Percentiles rank a stretch among this genome's conserved stretches.
Evolutionary conservation across 2,113 vertebrate species (phyloP).

Genomic region (Phrynosoma platyrhinos): DNA sequence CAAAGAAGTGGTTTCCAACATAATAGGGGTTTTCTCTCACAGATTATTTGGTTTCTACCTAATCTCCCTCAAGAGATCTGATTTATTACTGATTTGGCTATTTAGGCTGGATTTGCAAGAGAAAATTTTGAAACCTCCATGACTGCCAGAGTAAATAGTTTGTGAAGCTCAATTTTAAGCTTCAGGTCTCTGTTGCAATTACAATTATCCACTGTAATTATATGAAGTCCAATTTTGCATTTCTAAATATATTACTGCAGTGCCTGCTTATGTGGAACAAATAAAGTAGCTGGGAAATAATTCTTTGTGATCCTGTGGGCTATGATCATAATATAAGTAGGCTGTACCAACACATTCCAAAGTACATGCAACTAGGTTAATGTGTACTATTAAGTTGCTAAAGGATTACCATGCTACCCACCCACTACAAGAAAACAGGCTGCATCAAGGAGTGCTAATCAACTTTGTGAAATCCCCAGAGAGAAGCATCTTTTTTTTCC

Average conservation of each 20-base stretch:
- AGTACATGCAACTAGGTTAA: constrained; percentile 24
- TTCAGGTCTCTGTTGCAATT: neutral
- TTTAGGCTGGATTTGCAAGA: neutral
- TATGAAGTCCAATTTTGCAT: neutral
- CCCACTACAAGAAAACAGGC: constrained; percentile 28
- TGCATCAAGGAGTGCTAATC: constrained; percentile 40
- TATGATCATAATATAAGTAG: constrained; percentile 11
- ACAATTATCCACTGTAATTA: constrained; percentile 14
- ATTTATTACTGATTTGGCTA: neutral
- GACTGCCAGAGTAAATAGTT: neutral
- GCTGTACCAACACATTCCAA: constrained; percentile 5
- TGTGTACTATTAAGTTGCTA: constrained; percentile 40
- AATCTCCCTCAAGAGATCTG: neutral
- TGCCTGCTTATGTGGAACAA: constrained; percentile 9
- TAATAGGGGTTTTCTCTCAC: too few species aligned
- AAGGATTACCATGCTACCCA: constrained; percentile 10
- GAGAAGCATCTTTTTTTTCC: constrained; percentile 41
- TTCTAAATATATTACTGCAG: neutral
- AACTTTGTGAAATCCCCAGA: constrained; percentile 33
- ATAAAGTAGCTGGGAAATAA: constrained; percentile 25
- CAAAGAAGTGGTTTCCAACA: neutral
- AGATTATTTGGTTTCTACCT: neutral
- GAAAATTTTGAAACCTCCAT: neutral
- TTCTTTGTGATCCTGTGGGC: constrained; percentile 6
- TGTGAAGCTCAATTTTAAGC: neutral